Conservation (phyloP, 2,113 vertebrate species). For the Sylvia atricapilla region DNA sequence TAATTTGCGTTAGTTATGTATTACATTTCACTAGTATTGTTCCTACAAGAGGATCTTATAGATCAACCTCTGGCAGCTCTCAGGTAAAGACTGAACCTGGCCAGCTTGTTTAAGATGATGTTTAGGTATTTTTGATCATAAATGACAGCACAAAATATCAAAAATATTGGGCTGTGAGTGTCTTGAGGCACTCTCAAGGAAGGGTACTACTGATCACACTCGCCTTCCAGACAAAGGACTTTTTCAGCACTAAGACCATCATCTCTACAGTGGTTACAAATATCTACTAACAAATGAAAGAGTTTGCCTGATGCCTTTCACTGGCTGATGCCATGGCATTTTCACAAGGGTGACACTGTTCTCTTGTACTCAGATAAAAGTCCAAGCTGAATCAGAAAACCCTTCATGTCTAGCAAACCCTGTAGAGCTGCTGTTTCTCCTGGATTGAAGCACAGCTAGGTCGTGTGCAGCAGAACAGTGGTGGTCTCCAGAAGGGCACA, state of each 20-base stretch:
- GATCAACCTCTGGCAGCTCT: slow-evolving; percentile 31
- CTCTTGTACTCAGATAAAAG: background rate
- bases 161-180: background rate
- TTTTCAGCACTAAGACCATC: background rate
- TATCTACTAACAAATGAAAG: background rate
- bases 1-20: slow-evolving; percentile 44
- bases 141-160: background rate
- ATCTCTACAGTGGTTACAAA: background rate
- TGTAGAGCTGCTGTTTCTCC: background rate
- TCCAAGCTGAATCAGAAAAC: background rate
- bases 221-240: background rate
- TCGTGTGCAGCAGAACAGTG: background rate
- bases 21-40: slow-evolving; percentile 23
- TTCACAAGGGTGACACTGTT: background rate
- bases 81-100: slow-evolving; percentile 1
- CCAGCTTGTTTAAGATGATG: background rate
- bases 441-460: background rate
- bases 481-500: rapidly evolving
- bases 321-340: background rate
- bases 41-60: background rate
- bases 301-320: background rate
- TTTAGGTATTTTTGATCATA: background rate
- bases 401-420: background rate
- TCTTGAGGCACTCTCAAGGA: background rate
- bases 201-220: background rate